Conservation (phyloP, 2,797 vertebrate genomes). For the Sciurus vulgaris region DNA sequence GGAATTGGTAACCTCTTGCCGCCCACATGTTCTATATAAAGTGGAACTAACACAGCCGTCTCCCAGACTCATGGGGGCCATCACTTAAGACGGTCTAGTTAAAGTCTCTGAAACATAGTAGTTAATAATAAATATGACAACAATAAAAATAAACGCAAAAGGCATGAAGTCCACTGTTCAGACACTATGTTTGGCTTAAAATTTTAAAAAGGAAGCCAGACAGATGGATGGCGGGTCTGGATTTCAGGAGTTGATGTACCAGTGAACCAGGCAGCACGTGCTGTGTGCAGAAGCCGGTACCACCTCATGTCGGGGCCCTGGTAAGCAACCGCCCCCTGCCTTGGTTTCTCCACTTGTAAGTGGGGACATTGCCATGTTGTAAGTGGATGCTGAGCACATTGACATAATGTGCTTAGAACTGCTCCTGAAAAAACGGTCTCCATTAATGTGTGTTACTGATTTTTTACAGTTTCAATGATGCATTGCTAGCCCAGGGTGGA, state of each 20-base stretch:
- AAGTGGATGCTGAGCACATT: no score
- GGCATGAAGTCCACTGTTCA: background rate
- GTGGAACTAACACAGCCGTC: background rate
- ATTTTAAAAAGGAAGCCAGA: background rate
- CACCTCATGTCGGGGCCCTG: background rate
- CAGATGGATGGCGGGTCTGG: background rate
- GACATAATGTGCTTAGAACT: background rate
- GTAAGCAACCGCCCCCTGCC: background rate
- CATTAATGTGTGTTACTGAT: background rate
- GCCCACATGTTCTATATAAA: background rate
- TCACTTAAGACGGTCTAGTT: background rate
- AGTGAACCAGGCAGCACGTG: background rate
- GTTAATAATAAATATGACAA: background rate
- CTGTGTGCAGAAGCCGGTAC: background rate
- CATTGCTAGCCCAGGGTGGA: background rate
- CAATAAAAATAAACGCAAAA: slow-evolving; percentile 17
- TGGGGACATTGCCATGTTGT: background rate
- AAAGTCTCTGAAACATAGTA: background rate
- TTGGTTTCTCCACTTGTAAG: background rate
- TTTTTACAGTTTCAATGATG: background rate
- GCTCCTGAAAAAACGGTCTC: no score
- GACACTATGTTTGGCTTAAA: background rate
- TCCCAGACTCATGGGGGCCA: background rate
- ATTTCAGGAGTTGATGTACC: background rate
- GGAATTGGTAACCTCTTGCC: background rate